phyloP scores from a whole-genome alignment of 2,888 invertebrate genomes.

The Hipparchia semele region DNA sequence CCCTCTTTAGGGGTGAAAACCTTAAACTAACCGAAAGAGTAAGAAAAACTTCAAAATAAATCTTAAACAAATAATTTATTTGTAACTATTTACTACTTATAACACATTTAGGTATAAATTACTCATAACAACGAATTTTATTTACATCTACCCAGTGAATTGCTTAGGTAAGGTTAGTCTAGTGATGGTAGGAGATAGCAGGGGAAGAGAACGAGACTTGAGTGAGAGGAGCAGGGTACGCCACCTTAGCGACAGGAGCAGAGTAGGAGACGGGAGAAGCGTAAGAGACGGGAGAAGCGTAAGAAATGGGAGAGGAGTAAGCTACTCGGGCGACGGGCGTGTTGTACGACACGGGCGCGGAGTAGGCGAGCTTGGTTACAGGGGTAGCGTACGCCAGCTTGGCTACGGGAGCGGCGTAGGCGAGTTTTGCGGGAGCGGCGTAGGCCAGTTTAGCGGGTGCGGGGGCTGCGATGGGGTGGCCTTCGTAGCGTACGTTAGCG shows the following conservation, averaged over 20 bases:
- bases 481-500: slow-evolving; percentile 71
- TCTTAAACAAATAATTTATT: slow-evolving; percentile 55
- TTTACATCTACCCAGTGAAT: slow-evolving; percentile 4
- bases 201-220: slow-evolving; percentile 70
- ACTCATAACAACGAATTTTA: slow-evolving; percentile 31
- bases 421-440: slow-evolving; percentile 54
- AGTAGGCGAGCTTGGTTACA: slow-evolving; percentile 60
- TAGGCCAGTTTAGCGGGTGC: slow-evolving; percentile 46
- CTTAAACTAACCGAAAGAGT: too few species aligned
- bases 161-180: slow-evolving; percentile 42
- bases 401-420: slow-evolving; percentile 50
- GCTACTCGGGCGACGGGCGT: slow-evolving; percentile 46
- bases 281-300: slow-evolving; percentile 26
- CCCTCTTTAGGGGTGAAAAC: too few species aligned
- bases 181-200: slow-evolving; percentile 69
- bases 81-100: slow-evolving; percentile 43
- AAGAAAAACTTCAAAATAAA: slow-evolving; percentile 29
- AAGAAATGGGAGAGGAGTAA: slow-evolving; percentile 21
- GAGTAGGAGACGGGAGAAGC: slow-evolving; percentile 35
- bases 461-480: slow-evolving; percentile 41
- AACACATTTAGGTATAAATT: slow-evolving; percentile 42
- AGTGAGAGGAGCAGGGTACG: slow-evolving; percentile 55
- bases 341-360: slow-evolving; percentile 53
- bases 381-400: slow-evolving; percentile 47
- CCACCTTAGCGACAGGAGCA: slow-evolving; percentile 55